phyloP scores from a whole-genome alignment of 2,113 vertebrate genomes.

The Felis chaus region DNA sequence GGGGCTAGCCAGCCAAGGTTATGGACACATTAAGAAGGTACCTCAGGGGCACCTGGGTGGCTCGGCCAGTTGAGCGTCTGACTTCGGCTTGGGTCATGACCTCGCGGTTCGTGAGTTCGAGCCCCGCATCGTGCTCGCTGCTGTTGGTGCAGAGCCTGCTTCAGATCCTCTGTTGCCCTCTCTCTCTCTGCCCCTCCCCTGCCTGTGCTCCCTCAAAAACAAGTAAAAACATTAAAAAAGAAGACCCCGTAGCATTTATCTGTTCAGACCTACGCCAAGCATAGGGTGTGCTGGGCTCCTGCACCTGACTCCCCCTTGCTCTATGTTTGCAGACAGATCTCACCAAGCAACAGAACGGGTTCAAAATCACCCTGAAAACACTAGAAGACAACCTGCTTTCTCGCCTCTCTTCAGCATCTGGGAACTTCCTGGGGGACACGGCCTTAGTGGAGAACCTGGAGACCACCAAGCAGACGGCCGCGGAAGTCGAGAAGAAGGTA shows the following conservation, averaged over 20 bases:
- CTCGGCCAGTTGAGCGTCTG: no score
- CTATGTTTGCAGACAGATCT: constrained; percentile 90
- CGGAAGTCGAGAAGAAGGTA: constrained; percentile 95
- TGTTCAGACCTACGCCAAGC: background rate
- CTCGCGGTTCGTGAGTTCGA: no score
- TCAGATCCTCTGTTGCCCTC: no score
- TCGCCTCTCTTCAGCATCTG: constrained; percentile 94
- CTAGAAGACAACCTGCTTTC: constrained; percentile 96
- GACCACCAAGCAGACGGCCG: constrained; percentile 93
- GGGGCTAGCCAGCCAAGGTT: background rate
- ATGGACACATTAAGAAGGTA: background rate
- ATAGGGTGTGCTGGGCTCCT: background rate
- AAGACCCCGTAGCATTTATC: background rate
- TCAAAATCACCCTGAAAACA: constrained; percentile 97
- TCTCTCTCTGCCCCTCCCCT: no score
- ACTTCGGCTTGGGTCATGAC: no score
- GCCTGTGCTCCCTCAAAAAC: no score
- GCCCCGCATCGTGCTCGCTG: no score
- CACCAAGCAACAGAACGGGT: constrained; percentile 96
- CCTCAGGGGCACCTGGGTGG: no score
- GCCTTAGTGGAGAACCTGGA: constrained; percentile 95
- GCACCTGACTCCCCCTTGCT: constrained; percentile 4
- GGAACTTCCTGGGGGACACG: constrained; percentile 95
- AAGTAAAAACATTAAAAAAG: no score
- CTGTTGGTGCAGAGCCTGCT: no score